Base-by-base conservation (phyloP, 2,797 vertebrate species). In the Brachymystax lenok region DNA sequence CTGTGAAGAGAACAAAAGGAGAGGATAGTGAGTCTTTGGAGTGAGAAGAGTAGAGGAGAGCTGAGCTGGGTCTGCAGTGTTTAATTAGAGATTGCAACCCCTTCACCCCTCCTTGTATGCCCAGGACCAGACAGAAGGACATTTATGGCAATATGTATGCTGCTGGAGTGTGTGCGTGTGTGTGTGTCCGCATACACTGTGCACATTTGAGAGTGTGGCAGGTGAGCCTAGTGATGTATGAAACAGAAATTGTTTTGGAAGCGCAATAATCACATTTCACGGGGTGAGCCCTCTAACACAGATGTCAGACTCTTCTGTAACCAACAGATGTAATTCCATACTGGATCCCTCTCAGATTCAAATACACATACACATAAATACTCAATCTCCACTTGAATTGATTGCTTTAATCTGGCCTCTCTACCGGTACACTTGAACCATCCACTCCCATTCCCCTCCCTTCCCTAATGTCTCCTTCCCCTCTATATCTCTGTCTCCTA, bases 211-310 rank as follows among this genome's bases (percentile, higher is more conserved):
- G 21, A 82, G 81, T 83, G 87, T 82, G 82, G 86, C 87, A 92
- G 89, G 89, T 92, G 89, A 90, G 88, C 80, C 50, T 73, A 90
- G 77, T 73, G 82, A 86, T 89, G 89, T 87, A 82, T 90, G 85
- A 91, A 90, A 89, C 27, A 21, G 79, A 77, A 89, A 90, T 87
- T 88, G 87, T 76, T 63, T 63, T 69, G 30, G 19, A 70, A 50
- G 77, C 76, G 85, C 83, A 84, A 59, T 82, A 88, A 90, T 91
- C 84, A 21, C 66, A 77, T 88, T 88, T 86, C 77, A 67, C 54
- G 8, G 69, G 28, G 78, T 77, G 83, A 87, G 85, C 87, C 89
- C 82, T 82, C 82, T 69, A 17, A 83, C 87, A 83, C 88, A 92
- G 86, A 90, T 88, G 89, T 89, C 84, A 80, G 56, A 76, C 76